These are phyloP conservation scores for Macrophya annulata DNA, from an alignment of 2,888 invertebrate genomes.

Conservation along the genomic window DNA sequence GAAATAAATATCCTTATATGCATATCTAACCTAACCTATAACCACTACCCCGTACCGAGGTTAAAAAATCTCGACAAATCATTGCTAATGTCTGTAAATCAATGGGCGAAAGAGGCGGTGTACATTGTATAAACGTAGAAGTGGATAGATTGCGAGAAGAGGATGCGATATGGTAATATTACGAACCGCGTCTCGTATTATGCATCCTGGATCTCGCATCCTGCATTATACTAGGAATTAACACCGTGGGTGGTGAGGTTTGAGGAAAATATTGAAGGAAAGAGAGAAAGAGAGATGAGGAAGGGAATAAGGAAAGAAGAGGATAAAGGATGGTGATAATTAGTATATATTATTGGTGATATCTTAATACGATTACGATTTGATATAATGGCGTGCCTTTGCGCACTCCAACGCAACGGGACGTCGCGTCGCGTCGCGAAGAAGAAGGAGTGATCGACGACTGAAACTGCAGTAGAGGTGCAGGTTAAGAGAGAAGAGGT, in stretches of 20 bases:
- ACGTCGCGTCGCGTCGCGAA: constrained; percentile 27
- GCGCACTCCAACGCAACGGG: constrained; percentile 12
- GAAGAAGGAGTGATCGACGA: constrained; percentile 24
- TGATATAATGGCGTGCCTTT: background rate
- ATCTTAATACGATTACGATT: constrained; percentile 20
- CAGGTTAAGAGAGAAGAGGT: background rate
- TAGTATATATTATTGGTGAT: constrained; percentile 32
- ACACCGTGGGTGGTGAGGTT: constrained; percentile 26
- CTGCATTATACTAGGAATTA: constrained; percentile 11
- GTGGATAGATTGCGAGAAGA: background rate
- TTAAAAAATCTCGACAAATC: background rate
- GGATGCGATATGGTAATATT: constrained; percentile 74
- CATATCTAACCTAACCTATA: too few relatives aligned
- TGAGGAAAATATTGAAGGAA: background rate
- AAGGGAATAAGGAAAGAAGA: background rate
- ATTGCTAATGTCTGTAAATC: background rate
- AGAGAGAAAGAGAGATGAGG: background rate
- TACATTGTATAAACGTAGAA: background rate
- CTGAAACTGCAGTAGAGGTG: background rate
- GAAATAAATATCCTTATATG: constrained; percentile 7
- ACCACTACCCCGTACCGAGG: background rate
- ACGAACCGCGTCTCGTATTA: constrained; percentile 62
- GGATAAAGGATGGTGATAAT: background rate
- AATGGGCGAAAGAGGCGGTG: constrained; percentile 1
- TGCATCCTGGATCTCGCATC: constrained; percentile 27